phyloP scores from a whole-genome alignment of 2,797 vertebrate species.

The Borostomias antarcticus region DNA sequence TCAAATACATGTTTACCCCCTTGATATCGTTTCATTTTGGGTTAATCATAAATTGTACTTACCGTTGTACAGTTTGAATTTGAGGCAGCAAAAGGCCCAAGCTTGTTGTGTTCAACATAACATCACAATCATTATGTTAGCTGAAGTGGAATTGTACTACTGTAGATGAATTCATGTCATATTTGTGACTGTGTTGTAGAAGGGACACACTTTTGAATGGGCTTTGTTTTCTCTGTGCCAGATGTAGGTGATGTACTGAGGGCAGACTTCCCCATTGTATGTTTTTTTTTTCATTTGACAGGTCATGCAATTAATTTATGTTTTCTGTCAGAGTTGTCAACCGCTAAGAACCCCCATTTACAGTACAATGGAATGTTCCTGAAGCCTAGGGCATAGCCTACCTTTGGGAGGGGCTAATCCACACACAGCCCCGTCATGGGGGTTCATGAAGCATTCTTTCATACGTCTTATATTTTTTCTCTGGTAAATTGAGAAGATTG shows the following conservation, averaged over 20 bases:
- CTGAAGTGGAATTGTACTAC: background rate
- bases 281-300: background rate
- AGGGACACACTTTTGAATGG: background rate
- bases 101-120: too few relatives aligned
- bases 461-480: background rate
- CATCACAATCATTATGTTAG: background rate
- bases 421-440: background rate
- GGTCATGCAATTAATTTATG: background rate
- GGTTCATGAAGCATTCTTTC: conserved; percentile 3
- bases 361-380: background rate
- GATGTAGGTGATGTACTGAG: background rate
- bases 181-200: background rate
- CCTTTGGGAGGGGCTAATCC: conserved; percentile 1
- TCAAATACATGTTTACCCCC: conserved; percentile 27
- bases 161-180: background rate
- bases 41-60: background rate
- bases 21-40: background rate
- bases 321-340: background rate
- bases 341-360: background rate
- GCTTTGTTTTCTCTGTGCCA: background rate
- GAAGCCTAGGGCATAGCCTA: background rate
- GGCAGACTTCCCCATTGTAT: too few relatives aligned
- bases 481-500: too few relatives aligned
- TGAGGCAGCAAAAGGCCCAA: background rate
- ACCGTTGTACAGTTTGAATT: background rate